Conservation (phyloP, 2,797 vertebrate species). For the Botia kubotai region DNA sequence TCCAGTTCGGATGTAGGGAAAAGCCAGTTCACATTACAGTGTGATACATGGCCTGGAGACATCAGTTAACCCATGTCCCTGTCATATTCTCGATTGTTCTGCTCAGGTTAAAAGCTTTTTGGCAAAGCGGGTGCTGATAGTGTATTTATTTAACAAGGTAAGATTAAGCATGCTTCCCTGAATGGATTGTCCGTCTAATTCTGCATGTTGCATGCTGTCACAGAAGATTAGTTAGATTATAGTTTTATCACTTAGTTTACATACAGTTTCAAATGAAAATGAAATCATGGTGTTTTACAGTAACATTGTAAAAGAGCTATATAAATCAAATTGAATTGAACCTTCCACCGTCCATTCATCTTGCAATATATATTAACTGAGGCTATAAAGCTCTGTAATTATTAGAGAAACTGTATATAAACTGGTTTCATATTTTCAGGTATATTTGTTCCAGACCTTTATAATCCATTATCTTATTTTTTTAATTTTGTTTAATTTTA, state of each 20-base stretch:
- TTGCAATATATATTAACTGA: background rate
- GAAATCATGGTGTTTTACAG: background rate
- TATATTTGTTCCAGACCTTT: background rate
- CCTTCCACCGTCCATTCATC: background rate
- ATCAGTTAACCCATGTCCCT: conserved; percentile 42
- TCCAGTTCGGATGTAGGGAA: conserved; percentile 15
- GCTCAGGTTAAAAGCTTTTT: conserved; percentile 91
- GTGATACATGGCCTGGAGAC: conserved; percentile 22
- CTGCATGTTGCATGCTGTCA: conserved; percentile 33
- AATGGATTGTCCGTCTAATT: conserved; percentile 7
- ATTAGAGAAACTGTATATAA: conserved; percentile 12
- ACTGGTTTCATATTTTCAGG: conserved; percentile 5
- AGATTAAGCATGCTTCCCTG: conserved; percentile 67
- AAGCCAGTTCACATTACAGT: conserved; percentile 37
- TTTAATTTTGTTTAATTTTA: background rate
- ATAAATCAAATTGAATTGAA: background rate
- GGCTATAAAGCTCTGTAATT: background rate
- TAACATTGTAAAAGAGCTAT: too few species aligned
- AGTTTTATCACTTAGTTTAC: conserved; percentile 20
- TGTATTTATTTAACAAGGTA: conserved; percentile 99
- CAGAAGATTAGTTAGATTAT: background rate
- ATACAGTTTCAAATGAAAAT: conserved; percentile 6
- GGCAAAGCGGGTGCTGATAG: conserved; percentile 89
- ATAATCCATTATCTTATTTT: background rate
- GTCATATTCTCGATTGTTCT: conserved; percentile 63